Percentiles rank a stretch among this genome's conserved stretches.
Conservation (phyloP, 2,113 vertebrate genomes). For the Ibidorhyncha struthersii region DNA sequence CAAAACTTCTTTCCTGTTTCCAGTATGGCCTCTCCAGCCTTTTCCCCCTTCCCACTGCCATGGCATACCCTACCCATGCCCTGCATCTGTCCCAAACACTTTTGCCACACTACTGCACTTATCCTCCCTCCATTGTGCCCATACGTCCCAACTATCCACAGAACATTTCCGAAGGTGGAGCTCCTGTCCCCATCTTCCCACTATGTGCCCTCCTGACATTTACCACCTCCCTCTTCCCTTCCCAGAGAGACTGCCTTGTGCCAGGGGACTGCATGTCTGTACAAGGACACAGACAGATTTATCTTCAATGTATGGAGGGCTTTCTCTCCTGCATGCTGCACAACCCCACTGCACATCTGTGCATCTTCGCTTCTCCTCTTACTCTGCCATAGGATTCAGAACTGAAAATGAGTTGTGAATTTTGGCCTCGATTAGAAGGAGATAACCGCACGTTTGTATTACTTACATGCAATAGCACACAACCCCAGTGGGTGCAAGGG, state of each 20-base stretch:
- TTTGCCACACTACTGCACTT: background rate
- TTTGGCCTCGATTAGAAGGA: background rate
- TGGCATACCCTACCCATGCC: background rate
- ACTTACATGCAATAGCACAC: background rate
- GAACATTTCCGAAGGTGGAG: background rate
- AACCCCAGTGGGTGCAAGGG: background rate
- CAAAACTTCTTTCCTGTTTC: background rate
- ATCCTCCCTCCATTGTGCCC: background rate
- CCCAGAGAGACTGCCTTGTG: accelerated
- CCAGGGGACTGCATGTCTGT: background rate
- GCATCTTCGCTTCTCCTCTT: background rate
- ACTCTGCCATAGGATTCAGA: background rate
- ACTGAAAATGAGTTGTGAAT: background rate
- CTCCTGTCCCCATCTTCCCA: background rate
- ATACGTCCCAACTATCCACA: background rate
- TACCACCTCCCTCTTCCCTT: background rate
- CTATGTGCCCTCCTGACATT: accelerated
- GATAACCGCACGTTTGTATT: background rate
- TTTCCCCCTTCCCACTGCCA: background rate
- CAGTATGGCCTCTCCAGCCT: background rate
- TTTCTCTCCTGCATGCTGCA: background rate
- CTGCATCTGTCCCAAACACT: background rate
- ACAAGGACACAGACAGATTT: background rate
- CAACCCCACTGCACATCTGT: background rate
- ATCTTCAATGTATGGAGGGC: background rate